phyloP scores from a whole-genome alignment of 1,140 invertebrate species.

The Leguminivora glycinivorella region DNA sequence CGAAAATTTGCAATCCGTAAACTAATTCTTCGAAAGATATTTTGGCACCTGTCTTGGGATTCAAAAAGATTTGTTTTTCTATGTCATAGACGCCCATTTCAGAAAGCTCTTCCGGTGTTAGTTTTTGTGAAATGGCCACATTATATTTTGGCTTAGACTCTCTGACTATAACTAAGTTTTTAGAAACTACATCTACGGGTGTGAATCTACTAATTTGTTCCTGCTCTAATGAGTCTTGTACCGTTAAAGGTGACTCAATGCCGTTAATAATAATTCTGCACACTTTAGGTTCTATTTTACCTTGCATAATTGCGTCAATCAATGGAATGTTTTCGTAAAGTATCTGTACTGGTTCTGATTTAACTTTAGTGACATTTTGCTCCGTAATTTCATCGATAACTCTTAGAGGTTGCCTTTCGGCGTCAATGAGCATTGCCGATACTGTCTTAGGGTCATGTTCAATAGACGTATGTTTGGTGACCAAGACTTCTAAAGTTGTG shows the following conservation, averaged over 20 bases:
- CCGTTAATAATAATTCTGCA: conserved; percentile 83
- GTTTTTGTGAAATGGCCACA: conserved; percentile 77
- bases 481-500: conserved; percentile 31
- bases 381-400: conserved; percentile 75
- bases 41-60: conserved; percentile 86
- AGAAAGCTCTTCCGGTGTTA: conserved; percentile 83
- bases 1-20: conserved; percentile 85
- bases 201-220: conserved; percentile 84
- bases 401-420: conserved; percentile 67
- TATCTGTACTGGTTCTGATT: conserved; percentile 49
- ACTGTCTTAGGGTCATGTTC: conserved; percentile 51
- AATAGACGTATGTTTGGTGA: conserved; percentile 13
- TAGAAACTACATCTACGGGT: conserved; percentile 80
- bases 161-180: conserved; percentile 69
- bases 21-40: conserved; percentile 90
- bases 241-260: conserved; percentile 79
- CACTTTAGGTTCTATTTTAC: conserved; percentile 86
- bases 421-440: conserved; percentile 64
- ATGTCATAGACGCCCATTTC: conserved; percentile 87
- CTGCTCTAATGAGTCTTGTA: conserved; percentile 82
- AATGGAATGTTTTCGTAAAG: conserved; percentile 77
- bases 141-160: conserved; percentile 60
- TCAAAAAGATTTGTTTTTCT: conserved; percentile 86
- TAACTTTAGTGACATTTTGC: conserved; percentile 65
- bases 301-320: conserved; percentile 86